A percentile compares a stretch with the other conserved stretches of the same genome.
phyloP scores from a whole-genome alignment of 2,888 invertebrate genomes.

The Leucophora obtusa region DNA sequence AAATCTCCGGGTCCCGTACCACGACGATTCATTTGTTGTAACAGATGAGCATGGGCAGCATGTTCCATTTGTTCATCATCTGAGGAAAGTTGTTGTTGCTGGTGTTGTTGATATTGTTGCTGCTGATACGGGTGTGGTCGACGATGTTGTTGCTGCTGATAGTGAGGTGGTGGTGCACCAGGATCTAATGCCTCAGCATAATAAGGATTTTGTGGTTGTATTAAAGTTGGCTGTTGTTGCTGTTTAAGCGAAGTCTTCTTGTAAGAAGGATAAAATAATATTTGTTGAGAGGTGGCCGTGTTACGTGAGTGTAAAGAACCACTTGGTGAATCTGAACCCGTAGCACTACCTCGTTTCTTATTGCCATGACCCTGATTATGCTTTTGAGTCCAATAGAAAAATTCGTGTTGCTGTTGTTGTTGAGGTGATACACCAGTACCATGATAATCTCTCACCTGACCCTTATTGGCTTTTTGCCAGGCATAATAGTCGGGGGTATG shows the following conservation, averaged over 20 bases:
- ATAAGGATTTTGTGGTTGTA: conserved; percentile 71
- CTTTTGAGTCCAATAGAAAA: conserved; percentile 78
- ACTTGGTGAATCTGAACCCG: conserved; percentile 74
- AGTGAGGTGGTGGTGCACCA: conserved; percentile 69
- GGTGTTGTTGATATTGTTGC: conserved; percentile 63
- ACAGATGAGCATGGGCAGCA: conserved; percentile 72
- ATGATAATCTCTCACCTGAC: conserved; percentile 58
- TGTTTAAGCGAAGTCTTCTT: conserved; percentile 72
- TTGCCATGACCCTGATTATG: conserved; percentile 74
- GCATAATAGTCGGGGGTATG: conserved; percentile 75
- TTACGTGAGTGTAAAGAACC: conserved; percentile 75
- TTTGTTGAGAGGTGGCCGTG: conserved; percentile 73
- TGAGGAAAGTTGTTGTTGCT: conserved; percentile 75
- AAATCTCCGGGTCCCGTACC: conserved; percentile 64
- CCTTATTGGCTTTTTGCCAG: conserved; percentile 69
- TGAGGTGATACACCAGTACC: conserved; percentile 56
- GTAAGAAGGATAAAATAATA: conserved; percentile 76
- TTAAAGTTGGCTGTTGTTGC: conserved; percentile 65
- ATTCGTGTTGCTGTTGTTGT: conserved; percentile 73
- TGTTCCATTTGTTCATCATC: conserved; percentile 75
- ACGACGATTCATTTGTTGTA: conserved; percentile 72
- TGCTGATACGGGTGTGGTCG: conserved; percentile 67
- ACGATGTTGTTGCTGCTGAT: conserved; percentile 67
- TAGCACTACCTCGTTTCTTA: conserved; percentile 72
- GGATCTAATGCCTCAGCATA: conserved; percentile 75